These are phyloP conservation scores for Proteles cristata DNA, from an alignment of 2,113 vertebrate species.

Conservation along the genomic window DNA sequence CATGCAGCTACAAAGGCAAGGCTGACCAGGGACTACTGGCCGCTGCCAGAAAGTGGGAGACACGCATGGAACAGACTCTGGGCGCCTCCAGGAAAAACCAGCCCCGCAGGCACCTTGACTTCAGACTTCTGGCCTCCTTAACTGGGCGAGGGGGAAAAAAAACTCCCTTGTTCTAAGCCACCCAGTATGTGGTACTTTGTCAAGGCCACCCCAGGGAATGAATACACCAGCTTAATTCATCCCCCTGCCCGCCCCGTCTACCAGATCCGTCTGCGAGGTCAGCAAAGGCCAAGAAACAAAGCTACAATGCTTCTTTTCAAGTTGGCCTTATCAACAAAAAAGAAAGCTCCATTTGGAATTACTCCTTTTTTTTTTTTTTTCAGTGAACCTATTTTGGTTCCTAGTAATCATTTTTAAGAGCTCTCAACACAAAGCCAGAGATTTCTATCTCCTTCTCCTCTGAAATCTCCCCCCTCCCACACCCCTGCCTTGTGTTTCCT, in stretches of 20 bases:
- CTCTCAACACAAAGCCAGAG: not conserved
- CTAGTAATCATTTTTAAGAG: conserved; percentile 18
- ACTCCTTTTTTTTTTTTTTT: not conserved
- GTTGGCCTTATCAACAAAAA: not conserved
- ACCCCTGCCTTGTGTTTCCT: not conserved
- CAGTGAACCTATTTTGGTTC: conserved; percentile 21
- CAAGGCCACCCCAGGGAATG: not conserved
- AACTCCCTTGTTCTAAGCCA: not conserved
- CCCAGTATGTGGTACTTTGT: accelerated
- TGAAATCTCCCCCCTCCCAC: not conserved
- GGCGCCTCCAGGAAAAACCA: not conserved
- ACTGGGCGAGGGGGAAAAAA: not conserved
- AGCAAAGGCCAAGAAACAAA: not conserved
- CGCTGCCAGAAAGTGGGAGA: accelerated
- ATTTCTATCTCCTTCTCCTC: not conserved
- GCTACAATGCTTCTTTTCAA: not conserved
- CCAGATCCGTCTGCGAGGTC: not conserved
- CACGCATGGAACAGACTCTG: not conserved
- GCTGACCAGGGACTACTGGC: accelerated
- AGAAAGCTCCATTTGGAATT: not conserved
- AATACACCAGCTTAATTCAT: not conserved
- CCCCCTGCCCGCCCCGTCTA: not conserved
- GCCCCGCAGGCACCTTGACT: not conserved
- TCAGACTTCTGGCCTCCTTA: not conserved
- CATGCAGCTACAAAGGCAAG: not conserved